Evolutionary conservation across 2,113 vertebrate genomes (phyloP).

Genomic region (Coryphaenoides rupestris): DNA sequence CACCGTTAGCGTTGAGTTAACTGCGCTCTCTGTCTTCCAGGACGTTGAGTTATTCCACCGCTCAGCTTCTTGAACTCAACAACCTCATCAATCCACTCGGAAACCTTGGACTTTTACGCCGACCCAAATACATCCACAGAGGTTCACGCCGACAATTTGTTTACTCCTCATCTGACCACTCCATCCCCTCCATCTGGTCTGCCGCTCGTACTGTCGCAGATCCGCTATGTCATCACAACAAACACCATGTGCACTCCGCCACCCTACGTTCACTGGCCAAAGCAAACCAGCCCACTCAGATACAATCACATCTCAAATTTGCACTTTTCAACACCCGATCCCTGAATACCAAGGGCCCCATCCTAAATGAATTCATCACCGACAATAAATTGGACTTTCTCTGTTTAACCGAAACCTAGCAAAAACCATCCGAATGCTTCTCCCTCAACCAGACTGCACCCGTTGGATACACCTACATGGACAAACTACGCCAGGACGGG

Average conservation of each 20-base stretch:
- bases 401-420: slow-evolving; percentile 13
- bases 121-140: no score
- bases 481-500: slow-evolving; percentile 5
- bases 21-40: neutral
- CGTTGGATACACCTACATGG: slow-evolving; percentile 9
- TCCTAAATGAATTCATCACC: slow-evolving; percentile 12
- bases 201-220: neutral
- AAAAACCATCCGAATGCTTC: slow-evolving; percentile 17
- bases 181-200: slow-evolving; percentile 10
- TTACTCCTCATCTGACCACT: no score
- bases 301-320: neutral
- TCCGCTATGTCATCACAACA: slow-evolving; percentile 14
- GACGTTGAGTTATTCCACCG: neutral
- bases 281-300: neutral
- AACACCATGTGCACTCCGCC: slow-evolving; percentile 12
- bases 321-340: slow-evolving; percentile 12
- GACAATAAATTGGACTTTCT: slow-evolving; percentile 19
- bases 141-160: no score
- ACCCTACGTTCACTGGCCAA: neutral
- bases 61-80: neutral
- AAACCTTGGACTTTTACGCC: no score
- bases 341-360: slow-evolving; percentile 9
- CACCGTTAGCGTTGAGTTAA: neutral
- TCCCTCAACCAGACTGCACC: neutral
- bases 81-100: neutral